These are phyloP conservation scores for Callyntrura guangdongensis DNA, from an alignment of 2,888 invertebrate genomes.

Conservation along the genomic window DNA sequence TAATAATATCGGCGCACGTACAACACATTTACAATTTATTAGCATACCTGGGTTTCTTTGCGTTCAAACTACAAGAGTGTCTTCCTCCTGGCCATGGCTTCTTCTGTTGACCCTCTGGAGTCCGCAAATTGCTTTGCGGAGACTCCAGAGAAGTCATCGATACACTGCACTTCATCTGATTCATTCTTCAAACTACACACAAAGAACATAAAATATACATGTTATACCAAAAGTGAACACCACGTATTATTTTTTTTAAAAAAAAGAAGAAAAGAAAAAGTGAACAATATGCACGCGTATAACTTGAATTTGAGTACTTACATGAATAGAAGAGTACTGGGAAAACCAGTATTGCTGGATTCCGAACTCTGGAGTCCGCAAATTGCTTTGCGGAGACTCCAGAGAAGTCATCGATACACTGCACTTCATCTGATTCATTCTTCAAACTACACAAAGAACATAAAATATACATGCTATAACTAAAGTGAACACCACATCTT, in stretches of 20 bases:
- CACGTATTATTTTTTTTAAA: no score
- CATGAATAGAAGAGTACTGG: constrained; percentile 83
- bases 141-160: constrained; percentile 84
- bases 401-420: constrained; percentile 80
- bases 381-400: constrained; percentile 80
- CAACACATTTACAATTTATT: background rate
- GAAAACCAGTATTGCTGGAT: constrained; percentile 60
- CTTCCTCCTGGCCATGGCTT: constrained; percentile 78
- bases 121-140: constrained; percentile 79
- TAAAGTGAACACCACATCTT: no score
- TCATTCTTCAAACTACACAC: constrained; percentile 79
- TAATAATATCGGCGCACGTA: background rate
- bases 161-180: constrained; percentile 84
- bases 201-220: no score
- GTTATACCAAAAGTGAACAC: no score
- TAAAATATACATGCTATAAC: no score
- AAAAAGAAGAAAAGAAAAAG: no score
- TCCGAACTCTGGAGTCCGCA: constrained; percentile 81
- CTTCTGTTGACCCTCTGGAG: constrained; percentile 81
- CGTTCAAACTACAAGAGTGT: constrained; percentile 80
- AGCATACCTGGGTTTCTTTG: constrained; percentile 82
- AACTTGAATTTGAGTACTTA: constrained; percentile 64
- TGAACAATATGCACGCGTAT: no score
- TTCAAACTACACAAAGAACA: constrained; percentile 69
- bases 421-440: constrained; percentile 84